Conservation (phyloP, 2,113 vertebrate genomes). For the Scomber scombrus region DNA sequence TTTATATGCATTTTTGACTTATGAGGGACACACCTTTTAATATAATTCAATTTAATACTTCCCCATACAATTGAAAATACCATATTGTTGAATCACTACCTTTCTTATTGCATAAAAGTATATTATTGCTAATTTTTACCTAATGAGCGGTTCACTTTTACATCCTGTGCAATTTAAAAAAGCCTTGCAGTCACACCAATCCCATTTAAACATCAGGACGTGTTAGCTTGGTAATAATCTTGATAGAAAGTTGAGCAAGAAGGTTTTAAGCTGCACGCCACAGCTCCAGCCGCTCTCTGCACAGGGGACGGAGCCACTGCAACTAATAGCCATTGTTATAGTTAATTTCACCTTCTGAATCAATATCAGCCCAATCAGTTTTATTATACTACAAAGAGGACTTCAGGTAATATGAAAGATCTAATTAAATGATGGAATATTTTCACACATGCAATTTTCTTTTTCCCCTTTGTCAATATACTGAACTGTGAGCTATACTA, state of each 20-base stretch:
- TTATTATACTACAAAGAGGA: background rate
- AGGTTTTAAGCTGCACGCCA: constrained; percentile 5
- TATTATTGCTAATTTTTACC: background rate
- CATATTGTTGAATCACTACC: background rate
- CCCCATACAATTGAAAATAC: background rate
- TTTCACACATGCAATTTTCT: background rate
- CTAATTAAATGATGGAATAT: background rate
- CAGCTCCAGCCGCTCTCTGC: constrained; percentile 24
- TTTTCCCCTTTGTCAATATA: background rate
- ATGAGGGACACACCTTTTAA: background rate
- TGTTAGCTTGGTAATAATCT: constrained; percentile 54
- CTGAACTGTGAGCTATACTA: background rate
- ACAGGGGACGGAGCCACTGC: constrained; percentile 8
- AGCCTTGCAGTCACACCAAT: background rate
- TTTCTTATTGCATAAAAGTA: background rate
- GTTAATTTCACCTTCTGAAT: constrained; percentile 12
- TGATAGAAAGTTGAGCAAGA: constrained; percentile 33
- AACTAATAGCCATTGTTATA: background rate
- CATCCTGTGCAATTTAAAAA: constrained; percentile 11
- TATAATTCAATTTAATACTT: background rate
- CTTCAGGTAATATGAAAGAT: background rate
- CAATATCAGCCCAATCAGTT: background rate
- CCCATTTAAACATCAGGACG: constrained; percentile 5
- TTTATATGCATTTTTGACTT: background rate
- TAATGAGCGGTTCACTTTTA: background rate